Evolutionary conservation across 2,113 vertebrate species (phyloP).

Genomic region (Channa maculata): DNA sequence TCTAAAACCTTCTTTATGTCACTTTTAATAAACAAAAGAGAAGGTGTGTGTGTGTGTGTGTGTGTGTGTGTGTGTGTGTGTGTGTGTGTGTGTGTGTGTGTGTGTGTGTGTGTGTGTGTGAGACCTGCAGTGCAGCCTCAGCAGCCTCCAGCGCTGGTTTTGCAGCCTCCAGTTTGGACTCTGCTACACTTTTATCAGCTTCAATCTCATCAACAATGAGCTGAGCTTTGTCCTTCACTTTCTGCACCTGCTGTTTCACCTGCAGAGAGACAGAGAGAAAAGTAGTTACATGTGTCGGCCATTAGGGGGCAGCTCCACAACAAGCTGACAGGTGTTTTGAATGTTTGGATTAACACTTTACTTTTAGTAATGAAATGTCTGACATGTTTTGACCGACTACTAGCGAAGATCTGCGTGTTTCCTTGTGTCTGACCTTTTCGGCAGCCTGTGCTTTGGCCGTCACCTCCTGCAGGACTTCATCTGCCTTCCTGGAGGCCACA

Average conservation of each 20-base stretch:
- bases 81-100: too few species aligned
- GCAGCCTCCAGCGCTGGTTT: conserved; percentile 86
- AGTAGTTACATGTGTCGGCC: too few species aligned
- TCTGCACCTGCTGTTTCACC: conserved; percentile 88
- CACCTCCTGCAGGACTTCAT: conserved; percentile 86
- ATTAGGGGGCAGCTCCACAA: too few species aligned
- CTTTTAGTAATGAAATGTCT: too few species aligned
- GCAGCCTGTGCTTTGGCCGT: conserved; percentile 86
- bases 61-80: too few species aligned
- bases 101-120: background rate
- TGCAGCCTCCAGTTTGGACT: conserved; percentile 86
- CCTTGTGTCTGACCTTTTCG: conserved; percentile 72
- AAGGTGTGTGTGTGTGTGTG: background rate
- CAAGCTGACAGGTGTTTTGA: too few species aligned
- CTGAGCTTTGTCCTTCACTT: conserved; percentile 89
- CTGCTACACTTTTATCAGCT: conserved; percentile 83
- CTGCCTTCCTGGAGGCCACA: conserved; percentile 83
- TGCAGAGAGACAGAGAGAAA: background rate
- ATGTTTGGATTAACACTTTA: too few species aligned
- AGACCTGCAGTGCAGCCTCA: conserved; percentile 78
- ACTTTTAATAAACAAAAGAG: too few species aligned
- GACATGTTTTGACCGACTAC: too few species aligned
- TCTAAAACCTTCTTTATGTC: too few species aligned
- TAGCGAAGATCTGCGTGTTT: too few species aligned
- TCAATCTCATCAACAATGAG: conserved; percentile 88